Evolutionary conservation across 2,888 invertebrate species (phyloP), one percentile per base, ranked within the genome.

Genomic region (Tiphia femorata): DNA sequence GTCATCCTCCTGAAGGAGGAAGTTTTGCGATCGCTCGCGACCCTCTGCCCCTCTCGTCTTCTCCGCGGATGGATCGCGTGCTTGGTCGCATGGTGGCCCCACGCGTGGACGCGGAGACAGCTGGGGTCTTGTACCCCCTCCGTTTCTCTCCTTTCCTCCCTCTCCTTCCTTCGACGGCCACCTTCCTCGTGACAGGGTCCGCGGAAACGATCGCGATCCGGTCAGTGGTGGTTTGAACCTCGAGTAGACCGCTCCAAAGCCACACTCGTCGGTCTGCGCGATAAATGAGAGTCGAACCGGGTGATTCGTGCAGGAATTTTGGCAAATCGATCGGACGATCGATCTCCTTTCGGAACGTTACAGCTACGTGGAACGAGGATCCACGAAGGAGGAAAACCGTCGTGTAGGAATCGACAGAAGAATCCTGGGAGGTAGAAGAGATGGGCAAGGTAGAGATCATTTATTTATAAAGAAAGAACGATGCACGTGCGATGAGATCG

Each of bases 141-240:
- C n/a, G n/a, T n/a, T n/a, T n/a, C n/a, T n/a, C n/a, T n/a, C n/a
- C n/a, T n/a, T n/a, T n/a, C n/a, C n/a, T n/a, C n/a, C n/a, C 33
- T 33, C 12, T 33, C 33, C 33, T 14, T 33, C 12, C 33, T 33
- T 33, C 33, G 33, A n/a, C 33, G 33, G 8, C 33, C 12, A 37
- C 37, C 37, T 37, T 37, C 25, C 8, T 25, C 48, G 23, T 58
- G 62, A 54, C 54, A 58, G 41, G n/a, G 40, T 48, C 33, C 47
- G 14, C 47, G 23, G 48, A 19, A 27, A 27, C 47, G 46, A 53
- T 49, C 55, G 40, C 23, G 25, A 17, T 41, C 25, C 41, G 35
- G 35, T 49, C 64, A 64, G 64, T 64, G 44, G 50, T 53, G 35
- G 55, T 59, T 56, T 48, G 52, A 35, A 50, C 35, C 48, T 59